phyloP scores from a whole-genome alignment of 2,797 vertebrate genomes.

The Pagetopsis macropterus region DNA sequence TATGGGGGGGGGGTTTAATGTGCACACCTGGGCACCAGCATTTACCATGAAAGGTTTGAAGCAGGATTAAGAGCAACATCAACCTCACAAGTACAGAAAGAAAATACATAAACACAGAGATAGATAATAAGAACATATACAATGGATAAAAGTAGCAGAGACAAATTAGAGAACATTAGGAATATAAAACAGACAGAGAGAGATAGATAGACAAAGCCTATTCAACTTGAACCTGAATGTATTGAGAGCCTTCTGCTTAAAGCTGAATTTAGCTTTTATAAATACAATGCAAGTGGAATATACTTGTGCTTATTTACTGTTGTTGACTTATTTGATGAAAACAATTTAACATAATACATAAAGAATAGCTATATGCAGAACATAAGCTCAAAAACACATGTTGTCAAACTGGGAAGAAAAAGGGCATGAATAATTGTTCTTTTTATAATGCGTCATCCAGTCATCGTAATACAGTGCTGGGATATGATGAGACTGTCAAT shows the following conservation, averaged over 20 bases:
- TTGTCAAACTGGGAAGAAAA: constrained; percentile 15
- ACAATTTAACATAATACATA: neutral
- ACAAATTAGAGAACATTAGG: neutral
- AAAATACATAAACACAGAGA: constrained; percentile 18
- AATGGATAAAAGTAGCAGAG: neutral
- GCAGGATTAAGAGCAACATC: constrained; percentile 61
- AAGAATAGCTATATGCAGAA: constrained; percentile 8
- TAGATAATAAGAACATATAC: neutral
- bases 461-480: constrained; percentile 38
- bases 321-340: neutral
- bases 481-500: constrained; percentile 69
- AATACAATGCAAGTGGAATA: constrained; percentile 4
- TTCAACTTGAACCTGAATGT: constrained; percentile 11
- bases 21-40: constrained; percentile 72
- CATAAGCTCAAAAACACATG: neutral
- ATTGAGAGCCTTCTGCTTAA: neutral
- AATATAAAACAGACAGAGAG: neutral
- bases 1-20: constrained; percentile 18
- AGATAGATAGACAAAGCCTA: constrained; percentile 1
- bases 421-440: constrained; percentile 23
- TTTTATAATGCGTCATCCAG: constrained; percentile 34
- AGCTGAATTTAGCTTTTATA: constrained; percentile 10
- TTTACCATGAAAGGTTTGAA: constrained; percentile 53
- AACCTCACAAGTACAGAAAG: constrained; percentile 36
- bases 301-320: constrained; percentile 3